A percentile compares a stretch with the other conserved stretches of the same genome.
phyloP scores from a whole-genome alignment of 2,113 vertebrate species.

The Clarias magur region DNA sequence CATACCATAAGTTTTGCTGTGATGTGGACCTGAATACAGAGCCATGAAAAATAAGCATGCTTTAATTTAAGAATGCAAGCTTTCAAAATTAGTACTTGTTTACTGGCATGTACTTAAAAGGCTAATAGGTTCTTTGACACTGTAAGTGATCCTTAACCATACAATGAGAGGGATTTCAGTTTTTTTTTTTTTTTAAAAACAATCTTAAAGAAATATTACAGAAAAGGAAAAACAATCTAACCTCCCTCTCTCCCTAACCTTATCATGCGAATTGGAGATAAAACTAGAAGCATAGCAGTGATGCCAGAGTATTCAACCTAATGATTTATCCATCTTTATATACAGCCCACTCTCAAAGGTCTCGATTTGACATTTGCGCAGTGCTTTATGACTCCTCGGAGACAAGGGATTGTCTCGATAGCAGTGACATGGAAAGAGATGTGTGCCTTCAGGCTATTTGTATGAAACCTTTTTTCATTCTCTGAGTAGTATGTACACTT shows the following conservation, averaged over 20 bases:
- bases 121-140: constrained; percentile 8
- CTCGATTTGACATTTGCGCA: constrained; percentile 48
- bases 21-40: background rate
- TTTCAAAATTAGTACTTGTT: background rate
- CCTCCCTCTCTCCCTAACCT: constrained; percentile 28
- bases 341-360: constrained; percentile 46
- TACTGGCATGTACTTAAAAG: background rate
- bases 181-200: too few species aligned
- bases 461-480: constrained; percentile 41
- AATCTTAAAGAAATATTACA: background rate
- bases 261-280: constrained; percentile 47
- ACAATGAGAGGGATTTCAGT: background rate
- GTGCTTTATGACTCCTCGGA: constrained; percentile 46
- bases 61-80: background rate
- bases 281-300: constrained; percentile 30
- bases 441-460: constrained; percentile 23
- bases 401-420: constrained; percentile 38
- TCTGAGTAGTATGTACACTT: constrained; percentile 21
- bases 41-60: too few species aligned
- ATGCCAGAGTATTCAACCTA: constrained; percentile 44
- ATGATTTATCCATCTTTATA: constrained; percentile 53
- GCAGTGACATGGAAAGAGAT: constrained; percentile 15
- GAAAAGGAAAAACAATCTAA: background rate
- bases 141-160: background rate
- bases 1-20: background rate